These are phyloP conservation scores for Abramis brama DNA, from an alignment of 2,113 vertebrate genomes.

Conservation along the genomic window DNA sequence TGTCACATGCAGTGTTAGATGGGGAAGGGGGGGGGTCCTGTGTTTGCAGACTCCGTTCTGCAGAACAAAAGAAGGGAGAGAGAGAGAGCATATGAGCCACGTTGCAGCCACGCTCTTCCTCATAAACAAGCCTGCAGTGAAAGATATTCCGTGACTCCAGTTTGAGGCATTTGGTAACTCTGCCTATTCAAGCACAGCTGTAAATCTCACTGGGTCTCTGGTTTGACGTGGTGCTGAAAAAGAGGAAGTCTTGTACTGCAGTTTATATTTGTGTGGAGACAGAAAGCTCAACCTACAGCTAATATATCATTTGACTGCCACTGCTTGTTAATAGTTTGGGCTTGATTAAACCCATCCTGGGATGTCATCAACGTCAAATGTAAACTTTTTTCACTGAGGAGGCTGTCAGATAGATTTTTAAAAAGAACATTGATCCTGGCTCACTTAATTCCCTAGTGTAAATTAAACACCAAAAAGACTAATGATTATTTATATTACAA, in stretches of 20 bases:
- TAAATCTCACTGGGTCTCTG: conserved; percentile 31
- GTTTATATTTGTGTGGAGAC: background rate
- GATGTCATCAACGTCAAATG: background rate
- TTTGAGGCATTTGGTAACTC: background rate
- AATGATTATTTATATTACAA: no score
- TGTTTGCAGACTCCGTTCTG: conserved; percentile 73
- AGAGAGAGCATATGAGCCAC: conserved; percentile 55
- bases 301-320: background rate
- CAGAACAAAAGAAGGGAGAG: conserved; percentile 55
- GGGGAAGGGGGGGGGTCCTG: conserved; percentile 51
- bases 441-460: background rate
- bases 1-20: conserved; percentile 8
- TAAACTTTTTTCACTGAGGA: background rate
- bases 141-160: conserved; percentile 33
- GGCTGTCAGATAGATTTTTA: background rate
- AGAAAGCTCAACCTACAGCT: background rate
- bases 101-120: conserved; percentile 64
- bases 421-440: background rate
- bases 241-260: conserved; percentile 12
- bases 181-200: background rate
- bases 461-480: background rate
- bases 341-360: background rate
- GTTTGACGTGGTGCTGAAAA: background rate
- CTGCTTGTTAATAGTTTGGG: background rate
- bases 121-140: conserved; percentile 13